Percentiles rank a stretch among this genome's conserved stretches.
phyloP scores from a whole-genome alignment of 2,113 vertebrate species.

The Gavia stellata region DNA sequence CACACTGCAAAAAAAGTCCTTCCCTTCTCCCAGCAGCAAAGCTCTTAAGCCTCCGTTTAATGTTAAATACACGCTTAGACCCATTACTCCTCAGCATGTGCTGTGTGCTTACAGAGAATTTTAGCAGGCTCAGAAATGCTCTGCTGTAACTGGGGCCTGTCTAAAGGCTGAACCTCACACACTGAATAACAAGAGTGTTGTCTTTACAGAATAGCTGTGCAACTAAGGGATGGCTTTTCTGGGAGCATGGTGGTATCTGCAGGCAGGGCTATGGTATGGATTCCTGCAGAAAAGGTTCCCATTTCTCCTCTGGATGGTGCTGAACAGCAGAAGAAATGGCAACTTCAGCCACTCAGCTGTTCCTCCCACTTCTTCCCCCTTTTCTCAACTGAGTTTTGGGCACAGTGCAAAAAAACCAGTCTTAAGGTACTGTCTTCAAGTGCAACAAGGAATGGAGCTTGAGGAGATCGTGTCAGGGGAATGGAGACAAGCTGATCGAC shows the following conservation, averaged over 20 bases:
- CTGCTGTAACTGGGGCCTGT: not conserved
- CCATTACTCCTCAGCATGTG: not conserved
- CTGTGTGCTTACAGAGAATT: not conserved
- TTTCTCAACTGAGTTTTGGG: not conserved
- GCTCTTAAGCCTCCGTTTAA: conserved; percentile 23
- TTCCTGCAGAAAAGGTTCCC: not conserved
- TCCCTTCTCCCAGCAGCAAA: conserved; percentile 9
- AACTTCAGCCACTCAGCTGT: not conserved
- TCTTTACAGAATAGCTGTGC: not conserved
- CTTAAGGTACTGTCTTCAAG: not conserved
- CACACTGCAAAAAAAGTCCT: not conserved
- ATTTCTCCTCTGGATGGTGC: not conserved
- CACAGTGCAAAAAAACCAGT: not conserved
- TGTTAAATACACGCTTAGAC: conserved; percentile 3
- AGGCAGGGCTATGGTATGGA: not conserved
- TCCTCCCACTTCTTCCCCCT: not conserved
- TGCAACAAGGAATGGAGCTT: not conserved
- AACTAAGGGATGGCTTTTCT: not conserved
- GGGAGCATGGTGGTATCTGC: not conserved
- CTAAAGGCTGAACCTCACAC: not conserved
- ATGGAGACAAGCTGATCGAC: not conserved
- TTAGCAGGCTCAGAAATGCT: not conserved
- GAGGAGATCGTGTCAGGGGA: not conserved
- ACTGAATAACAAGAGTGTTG: not conserved
- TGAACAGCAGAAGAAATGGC: not conserved